phyloP scores from a whole-genome alignment of 2,888 invertebrate genomes.

The Pristionchus entomophagus region DNA sequence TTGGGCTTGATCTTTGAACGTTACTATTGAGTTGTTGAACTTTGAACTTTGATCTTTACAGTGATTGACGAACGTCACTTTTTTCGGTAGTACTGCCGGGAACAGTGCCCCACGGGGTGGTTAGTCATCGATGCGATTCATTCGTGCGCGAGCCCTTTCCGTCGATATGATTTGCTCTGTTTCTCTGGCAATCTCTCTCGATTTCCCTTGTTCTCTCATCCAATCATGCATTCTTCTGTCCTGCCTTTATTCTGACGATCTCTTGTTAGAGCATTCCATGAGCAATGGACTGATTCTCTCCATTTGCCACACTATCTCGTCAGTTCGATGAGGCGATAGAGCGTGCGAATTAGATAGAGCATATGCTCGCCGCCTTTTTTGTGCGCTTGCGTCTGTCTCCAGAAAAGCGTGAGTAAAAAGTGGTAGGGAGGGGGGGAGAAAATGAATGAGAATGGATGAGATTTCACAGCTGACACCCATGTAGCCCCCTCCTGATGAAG shows the following conservation, averaged over 20 bases:
- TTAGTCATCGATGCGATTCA: not conserved
- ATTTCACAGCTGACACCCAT: constrained; percentile 5
- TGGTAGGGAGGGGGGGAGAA: not conserved
- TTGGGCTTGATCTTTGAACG: constrained; percentile 11
- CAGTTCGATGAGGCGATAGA: not conserved
- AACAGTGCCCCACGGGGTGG: not conserved
- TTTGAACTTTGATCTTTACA: too few species aligned
- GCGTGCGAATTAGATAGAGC: not conserved
- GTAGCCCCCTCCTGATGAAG: not conserved
- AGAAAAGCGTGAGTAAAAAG: constrained; percentile 1
- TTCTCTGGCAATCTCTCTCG: not conserved
- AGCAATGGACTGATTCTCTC: too few species aligned
- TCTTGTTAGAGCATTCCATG: not conserved
- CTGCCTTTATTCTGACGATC: not conserved
- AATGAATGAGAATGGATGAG: constrained; percentile 4
- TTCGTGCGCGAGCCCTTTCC: constrained; percentile 27
- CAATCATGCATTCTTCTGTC: not conserved
- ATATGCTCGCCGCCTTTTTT: not conserved
- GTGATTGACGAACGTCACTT: too few species aligned
- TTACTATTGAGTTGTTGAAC: not conserved
- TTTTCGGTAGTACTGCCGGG: constrained; percentile 30
- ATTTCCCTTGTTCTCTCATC: not conserved
- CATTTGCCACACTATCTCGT: too few species aligned
- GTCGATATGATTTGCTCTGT: not conserved
- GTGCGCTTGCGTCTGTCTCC: not conserved